Base-by-base conservation (phyloP, 2,888 invertebrate genomes). In the Tridacna crocea region DNA sequence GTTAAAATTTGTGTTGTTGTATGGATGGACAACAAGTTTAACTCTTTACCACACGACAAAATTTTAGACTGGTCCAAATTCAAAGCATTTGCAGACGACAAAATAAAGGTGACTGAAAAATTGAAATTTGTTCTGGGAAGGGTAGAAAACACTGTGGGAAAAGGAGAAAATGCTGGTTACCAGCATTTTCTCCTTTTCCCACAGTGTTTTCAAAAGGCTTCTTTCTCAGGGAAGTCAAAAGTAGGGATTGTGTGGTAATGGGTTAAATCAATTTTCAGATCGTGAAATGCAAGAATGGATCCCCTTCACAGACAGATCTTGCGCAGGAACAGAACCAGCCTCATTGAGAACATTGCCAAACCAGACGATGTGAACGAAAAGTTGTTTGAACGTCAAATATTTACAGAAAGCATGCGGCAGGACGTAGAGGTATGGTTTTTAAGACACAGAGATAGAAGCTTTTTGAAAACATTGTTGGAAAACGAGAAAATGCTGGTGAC, bases 361-460 rank as follows among this genome's bases (percentile, higher is more conserved):
- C 83, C 87, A 2, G 60, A 80, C 12, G 88, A 85, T 65, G 82
- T 89, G 2, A 74, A 63, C 17, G 85, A 86, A 12, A 58, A 66
- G 24, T 58, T 89, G 51, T 87, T 75, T 75, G 65, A 72, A n/a
- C 74, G 60, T 24, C 77, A 80, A 66, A 58, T 88, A 1, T 83
- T 88, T 22, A 87, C 87, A 26, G 88, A 88, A 13, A 79, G 84
- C 24, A 89, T 89, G 89, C 84, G 80, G 77, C 83, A 82, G 47
- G 88, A 88, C 58, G 81, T 89, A 8, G 88, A 88, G 86, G 89
- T 88, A 80, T 36, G 46, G 8, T 36, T 36, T 36, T 36, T 4
- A 36, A 4, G 36, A 36, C 36, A 2, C 36, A 2, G 8, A 36
- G 36, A 36, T n/a, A n/a, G 8, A 36, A 36, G 8, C 8, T 36